A percentile compares a stretch with the other conserved stretches of the same genome.
phyloP scores from a whole-genome alignment of 2,888 invertebrate species.

The Galerucella nymphaeae region DNA sequence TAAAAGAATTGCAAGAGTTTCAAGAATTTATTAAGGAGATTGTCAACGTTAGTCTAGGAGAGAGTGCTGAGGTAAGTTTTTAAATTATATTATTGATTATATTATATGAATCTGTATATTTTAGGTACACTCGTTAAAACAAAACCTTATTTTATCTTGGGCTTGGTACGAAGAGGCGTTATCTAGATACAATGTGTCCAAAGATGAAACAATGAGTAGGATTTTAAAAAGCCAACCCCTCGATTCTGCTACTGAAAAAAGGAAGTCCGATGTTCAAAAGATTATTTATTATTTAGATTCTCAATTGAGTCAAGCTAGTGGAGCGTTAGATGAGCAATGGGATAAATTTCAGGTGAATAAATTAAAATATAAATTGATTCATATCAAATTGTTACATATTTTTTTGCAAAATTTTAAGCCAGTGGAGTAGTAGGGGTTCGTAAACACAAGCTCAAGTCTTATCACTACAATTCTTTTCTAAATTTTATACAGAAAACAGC shows the following conservation, averaged over 20 bases:
- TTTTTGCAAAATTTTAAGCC: too few species aligned
- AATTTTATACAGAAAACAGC: too few species aligned
- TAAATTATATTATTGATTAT: too few species aligned
- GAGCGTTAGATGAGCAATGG: conserved; percentile 83
- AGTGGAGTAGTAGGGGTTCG: too few species aligned
- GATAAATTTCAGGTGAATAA: conserved; percentile 67
- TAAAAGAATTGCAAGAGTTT: conserved; percentile 67
- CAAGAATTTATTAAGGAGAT: conserved; percentile 73
- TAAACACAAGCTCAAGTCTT: too few species aligned
- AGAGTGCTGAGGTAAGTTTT: conserved; percentile 70
- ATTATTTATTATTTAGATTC: conserved; percentile 79
- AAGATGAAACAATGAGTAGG: conserved; percentile 58
- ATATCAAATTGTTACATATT: too few species aligned
- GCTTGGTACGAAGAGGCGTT: conserved; percentile 71
- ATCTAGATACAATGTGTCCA: conserved; percentile 64
- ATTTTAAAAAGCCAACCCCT: conserved; percentile 64
- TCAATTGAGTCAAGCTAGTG: conserved; percentile 78
- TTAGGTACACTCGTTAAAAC: conserved; percentile 66
- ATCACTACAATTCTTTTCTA: too few species aligned
- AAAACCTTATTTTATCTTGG: conserved; percentile 68
- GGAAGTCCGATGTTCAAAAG: conserved; percentile 76
- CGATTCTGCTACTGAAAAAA: conserved; percentile 76
- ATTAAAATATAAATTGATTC: not conserved
- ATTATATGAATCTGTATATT: conserved; percentile 29
- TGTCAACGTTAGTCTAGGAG: conserved; percentile 70